These are phyloP conservation scores for Rhopalosiphum maidis DNA, from an alignment of 1,140 invertebrate species.

Conservation along the genomic window DNA sequence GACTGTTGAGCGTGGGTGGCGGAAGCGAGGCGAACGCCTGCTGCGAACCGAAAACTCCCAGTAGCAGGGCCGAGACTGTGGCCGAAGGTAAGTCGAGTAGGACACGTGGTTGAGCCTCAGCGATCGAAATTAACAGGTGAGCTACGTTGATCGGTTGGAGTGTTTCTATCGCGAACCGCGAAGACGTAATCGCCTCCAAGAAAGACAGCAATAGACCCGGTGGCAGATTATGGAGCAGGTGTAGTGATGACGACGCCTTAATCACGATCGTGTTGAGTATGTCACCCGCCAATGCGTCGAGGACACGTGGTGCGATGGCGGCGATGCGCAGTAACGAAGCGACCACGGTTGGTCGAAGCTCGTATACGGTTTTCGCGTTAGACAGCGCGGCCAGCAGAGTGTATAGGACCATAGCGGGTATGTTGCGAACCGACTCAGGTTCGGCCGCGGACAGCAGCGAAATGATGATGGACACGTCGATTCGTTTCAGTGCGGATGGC, in stretches of 20 bases:
- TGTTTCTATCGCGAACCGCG: background rate
- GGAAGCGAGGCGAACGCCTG: background rate
- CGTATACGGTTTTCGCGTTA: background rate
- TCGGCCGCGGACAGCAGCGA: background rate
- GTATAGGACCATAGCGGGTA: background rate
- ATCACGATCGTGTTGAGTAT: background rate
- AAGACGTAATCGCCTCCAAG: background rate
- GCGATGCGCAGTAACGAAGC: background rate
- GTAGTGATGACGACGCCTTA: background rate
- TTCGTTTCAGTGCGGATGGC: background rate
- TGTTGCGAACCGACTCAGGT: background rate
- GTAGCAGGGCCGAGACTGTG: background rate
- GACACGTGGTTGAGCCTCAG: background rate
- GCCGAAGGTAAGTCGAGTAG: accelerated
- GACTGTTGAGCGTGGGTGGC: background rate
- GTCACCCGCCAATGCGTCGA: background rate
- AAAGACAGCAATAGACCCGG: background rate
- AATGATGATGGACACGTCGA: background rate
- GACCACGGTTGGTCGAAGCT: background rate
- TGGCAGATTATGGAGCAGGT: background rate
- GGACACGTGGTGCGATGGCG: background rate
- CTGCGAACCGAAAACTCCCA: background rate
- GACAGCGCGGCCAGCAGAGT: background rate
- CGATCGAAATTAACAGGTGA: background rate
- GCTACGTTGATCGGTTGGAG: background rate